Evolutionary conservation across 2,113 vertebrate genomes (phyloP).

Genomic region (Dermatemys mawii): DNA sequence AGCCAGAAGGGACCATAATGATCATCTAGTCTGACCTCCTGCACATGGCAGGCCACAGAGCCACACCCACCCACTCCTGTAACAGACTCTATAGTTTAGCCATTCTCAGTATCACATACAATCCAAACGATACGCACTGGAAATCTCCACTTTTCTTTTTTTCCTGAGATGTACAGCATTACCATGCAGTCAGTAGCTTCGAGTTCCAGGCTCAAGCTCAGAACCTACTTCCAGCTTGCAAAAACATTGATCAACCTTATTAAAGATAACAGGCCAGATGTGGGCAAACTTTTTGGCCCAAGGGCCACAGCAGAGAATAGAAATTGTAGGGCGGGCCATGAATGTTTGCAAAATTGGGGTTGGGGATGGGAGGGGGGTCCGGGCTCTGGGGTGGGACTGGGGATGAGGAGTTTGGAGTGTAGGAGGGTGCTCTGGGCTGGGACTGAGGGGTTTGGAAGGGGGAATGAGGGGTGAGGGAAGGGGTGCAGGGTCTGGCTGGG

Average conservation of each 20-base stretch:
- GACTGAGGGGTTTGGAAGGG: too few species aligned
- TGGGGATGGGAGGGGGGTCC: too few species aligned
- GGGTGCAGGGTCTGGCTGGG: too few species aligned
- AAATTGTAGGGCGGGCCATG: too few species aligned
- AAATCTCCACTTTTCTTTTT: conserved; percentile 48
- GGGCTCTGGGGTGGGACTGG: too few species aligned
- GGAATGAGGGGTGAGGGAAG: too few species aligned
- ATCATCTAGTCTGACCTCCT: neutral
- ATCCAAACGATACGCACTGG: neutral
- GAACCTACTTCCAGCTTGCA: conserved; percentile 5
- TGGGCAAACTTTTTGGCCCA: too few species aligned
- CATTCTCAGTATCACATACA: conserved; percentile 39
- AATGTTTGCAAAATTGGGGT: too few species aligned
- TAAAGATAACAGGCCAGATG: conserved; percentile 32
- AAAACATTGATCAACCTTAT: conserved; percentile 46
- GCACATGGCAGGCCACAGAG: neutral
- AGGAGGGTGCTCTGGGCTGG: too few species aligned
- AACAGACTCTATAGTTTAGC: conserved; percentile 2
- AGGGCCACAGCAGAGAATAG: too few species aligned
- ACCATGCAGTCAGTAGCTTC: neutral
- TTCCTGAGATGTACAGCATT: neutral
- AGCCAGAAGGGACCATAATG: neutral
- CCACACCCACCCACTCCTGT: neutral
- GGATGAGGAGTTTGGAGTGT: too few species aligned
- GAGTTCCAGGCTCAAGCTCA: neutral